A percentile compares a stretch with the other conserved stretches of the same genome.
Conservation (phyloP, 2,888 invertebrate genomes). For the Cryptophagus acutangulus region DNA sequence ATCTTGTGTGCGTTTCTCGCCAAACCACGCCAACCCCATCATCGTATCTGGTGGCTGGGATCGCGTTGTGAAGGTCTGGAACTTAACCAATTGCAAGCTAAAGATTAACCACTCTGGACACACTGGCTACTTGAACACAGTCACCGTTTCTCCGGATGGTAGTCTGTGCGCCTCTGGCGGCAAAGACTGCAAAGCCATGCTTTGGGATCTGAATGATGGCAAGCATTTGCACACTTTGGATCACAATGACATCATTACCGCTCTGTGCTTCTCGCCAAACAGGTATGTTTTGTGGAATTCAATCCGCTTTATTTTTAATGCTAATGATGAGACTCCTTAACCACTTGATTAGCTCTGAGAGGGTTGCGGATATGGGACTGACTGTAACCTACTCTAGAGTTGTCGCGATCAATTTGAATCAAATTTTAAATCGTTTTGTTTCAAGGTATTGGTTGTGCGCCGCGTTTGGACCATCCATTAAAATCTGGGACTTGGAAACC, state of each 20-base stretch:
- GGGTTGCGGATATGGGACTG: slow-evolving; percentile 50
- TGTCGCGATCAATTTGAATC: slow-evolving; percentile 1
- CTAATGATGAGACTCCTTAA: slow-evolving; percentile 29
- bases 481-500: slow-evolving; percentile 99
- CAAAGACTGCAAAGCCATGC: slow-evolving; percentile 98
- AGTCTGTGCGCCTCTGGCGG: slow-evolving; percentile 99
- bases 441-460: slow-evolving; percentile 93
- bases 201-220: slow-evolving; percentile 99
- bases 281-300: too few species aligned
- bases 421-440: slow-evolving; percentile 10
- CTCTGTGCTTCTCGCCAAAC: slow-evolving; percentile 98
- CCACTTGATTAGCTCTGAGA: slow-evolving; percentile 44
- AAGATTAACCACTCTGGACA: slow-evolving; percentile 99
- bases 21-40: slow-evolving; percentile 96
- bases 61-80: slow-evolving; percentile 97
- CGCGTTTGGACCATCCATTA: slow-evolving; percentile 95
- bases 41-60: slow-evolving; percentile 99
- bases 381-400: slow-evolving; percentile 21
- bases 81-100: slow-evolving; percentile 95
- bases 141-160: slow-evolving; percentile 98
- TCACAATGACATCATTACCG: slow-evolving; percentile 97
- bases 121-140: slow-evolving; percentile 95
- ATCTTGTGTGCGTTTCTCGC: slow-evolving; percentile 97
- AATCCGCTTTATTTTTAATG: slow-evolving; percentile 1
- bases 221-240: slow-evolving; percentile 98